Conservation (phyloP, 2,797 vertebrate genomes). For the Myoxocephalus aenaeus region DNA sequence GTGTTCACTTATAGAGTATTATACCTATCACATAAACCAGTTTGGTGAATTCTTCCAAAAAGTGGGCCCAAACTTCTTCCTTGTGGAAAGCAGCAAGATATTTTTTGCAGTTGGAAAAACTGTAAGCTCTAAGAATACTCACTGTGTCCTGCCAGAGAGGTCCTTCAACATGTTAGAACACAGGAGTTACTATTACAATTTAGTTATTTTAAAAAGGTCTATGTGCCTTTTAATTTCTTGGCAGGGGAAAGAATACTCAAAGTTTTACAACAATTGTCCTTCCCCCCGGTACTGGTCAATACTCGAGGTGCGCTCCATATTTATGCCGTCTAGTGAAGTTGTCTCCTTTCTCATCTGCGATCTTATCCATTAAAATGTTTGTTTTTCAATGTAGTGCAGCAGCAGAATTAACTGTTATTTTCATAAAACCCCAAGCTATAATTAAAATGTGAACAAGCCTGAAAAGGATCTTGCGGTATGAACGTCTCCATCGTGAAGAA, state of each 20-base stretch:
- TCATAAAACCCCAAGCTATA: neutral
- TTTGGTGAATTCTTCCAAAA: neutral
- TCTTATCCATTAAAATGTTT: neutral
- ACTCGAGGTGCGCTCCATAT: neutral
- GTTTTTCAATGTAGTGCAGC: neutral
- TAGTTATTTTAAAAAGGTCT: neutral
- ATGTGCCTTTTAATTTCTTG: neutral
- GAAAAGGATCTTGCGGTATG: neutral
- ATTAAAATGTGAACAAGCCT: neutral
- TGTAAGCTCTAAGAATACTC: neutral
- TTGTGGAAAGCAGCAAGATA: neutral
- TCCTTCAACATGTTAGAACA: neutral
- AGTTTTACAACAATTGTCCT: neutral
- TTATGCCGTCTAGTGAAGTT: neutral
- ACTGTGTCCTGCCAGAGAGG: neutral
- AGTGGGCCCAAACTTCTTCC: neutral
- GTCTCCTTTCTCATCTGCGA: neutral
- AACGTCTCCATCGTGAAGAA: neutral
- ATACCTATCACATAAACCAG: neutral
- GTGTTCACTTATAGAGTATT: neutral
- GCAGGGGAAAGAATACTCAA: neutral
- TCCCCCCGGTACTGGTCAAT: neutral
- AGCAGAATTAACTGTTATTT: neutral
- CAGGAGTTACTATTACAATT: neutral
- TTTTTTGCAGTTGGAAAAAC: neutral